These are phyloP conservation scores for Apotomis capreana DNA, from an alignment of 2,888 invertebrate genomes.

Conservation along the genomic window DNA sequence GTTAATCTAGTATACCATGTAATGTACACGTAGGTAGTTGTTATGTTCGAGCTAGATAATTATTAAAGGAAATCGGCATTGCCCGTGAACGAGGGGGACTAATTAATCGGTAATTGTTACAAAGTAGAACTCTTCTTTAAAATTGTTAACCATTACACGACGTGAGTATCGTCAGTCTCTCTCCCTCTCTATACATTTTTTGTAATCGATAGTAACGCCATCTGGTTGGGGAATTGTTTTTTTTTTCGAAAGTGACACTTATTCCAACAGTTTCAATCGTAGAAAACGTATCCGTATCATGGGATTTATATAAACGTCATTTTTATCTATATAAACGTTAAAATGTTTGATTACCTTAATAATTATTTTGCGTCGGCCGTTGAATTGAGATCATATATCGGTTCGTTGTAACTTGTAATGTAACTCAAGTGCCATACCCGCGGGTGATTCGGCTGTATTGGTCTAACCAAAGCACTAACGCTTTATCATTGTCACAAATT, in stretches of 20 bases:
- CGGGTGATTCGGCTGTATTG: conserved; percentile 51
- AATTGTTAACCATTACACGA: too few species aligned
- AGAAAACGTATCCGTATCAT: too few species aligned
- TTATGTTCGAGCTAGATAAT: conserved; percentile 25
- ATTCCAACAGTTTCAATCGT: too few species aligned
- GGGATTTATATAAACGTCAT: too few species aligned
- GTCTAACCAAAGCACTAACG: conserved; percentile 54
- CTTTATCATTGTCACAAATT: conserved; percentile 54
- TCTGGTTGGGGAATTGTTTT: too few species aligned
- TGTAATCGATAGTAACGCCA: too few species aligned
- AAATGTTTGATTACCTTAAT: conserved; percentile 11
- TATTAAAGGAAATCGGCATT: conserved; percentile 20
- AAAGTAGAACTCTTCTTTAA: too few species aligned
- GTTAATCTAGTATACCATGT: conserved; percentile 26
- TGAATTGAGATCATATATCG: conserved; percentile 37
- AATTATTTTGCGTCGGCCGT: conserved; percentile 25
- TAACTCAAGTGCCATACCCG: conserved; percentile 59
- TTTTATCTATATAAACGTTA: too few species aligned
- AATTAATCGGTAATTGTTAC: too few species aligned
- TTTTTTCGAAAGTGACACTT: too few species aligned
- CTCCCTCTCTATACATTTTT: too few species aligned
- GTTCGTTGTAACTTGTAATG: conserved; percentile 35
- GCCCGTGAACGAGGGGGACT: not conserved
- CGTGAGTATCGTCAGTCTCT: too few species aligned
- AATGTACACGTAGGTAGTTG: conserved; percentile 34